Percentiles rank a stretch among this genome's conserved stretches.
phyloP scores from a whole-genome alignment of 2,113 vertebrate species.

The Rhadina sibilatrix region DNA sequence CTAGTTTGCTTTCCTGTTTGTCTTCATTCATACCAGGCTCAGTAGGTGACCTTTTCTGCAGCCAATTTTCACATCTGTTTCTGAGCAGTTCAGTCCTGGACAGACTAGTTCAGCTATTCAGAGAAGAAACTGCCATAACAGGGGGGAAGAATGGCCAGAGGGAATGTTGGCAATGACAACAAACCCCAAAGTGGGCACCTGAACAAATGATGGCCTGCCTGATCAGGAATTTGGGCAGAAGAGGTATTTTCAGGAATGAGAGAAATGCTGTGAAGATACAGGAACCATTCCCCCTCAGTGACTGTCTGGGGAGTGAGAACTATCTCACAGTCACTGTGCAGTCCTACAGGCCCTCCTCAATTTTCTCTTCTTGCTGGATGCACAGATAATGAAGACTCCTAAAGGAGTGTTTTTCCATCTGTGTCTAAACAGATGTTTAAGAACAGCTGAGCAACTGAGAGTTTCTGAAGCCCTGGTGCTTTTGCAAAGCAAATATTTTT shows the following conservation, averaged over 20 bases:
- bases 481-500: not conserved
- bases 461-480: not conserved
- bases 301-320: not conserved
- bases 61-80: conserved; percentile 66
- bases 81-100: not conserved
- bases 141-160: not conserved
- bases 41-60: conserved; percentile 55
- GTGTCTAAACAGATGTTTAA: conserved; percentile 28
- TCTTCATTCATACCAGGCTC: conserved; percentile 55
- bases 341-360: not conserved
- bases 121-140: not conserved
- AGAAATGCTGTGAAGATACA: not conserved
- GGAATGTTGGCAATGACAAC: not conserved
- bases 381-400: conserved; percentile 28
- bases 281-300: not conserved
- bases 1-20: conserved; percentile 52
- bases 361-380: not conserved
- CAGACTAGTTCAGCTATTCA: not conserved
- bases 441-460: not conserved
- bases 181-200: not conserved
- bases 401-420: conserved; percentile 35
- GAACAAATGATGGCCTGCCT: not conserved
- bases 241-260: not conserved
- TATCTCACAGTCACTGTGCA: not conserved
- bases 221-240: not conserved